These are phyloP conservation scores for Neodiprion fabricii DNA, from an alignment of 1,140 invertebrate species.

Conservation along the genomic window DNA sequence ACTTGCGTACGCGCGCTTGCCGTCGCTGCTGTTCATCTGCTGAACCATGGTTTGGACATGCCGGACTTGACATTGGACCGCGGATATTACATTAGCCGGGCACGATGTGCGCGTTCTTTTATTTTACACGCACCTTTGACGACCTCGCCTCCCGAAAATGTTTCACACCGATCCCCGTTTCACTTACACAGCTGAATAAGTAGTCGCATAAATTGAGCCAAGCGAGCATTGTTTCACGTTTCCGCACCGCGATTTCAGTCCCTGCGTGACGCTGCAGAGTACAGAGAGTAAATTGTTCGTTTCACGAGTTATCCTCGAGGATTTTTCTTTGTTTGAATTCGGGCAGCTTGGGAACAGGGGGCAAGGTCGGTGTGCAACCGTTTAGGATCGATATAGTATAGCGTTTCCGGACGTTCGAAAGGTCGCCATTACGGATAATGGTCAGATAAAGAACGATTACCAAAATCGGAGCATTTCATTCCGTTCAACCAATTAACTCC, in stretches of 20 bases:
- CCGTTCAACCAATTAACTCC: slow-evolving; percentile 44
- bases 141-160: slow-evolving; percentile 10
- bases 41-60: slow-evolving; percentile 21
- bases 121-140: slow-evolving; percentile 37
- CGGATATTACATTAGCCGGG: slow-evolving; percentile 45
- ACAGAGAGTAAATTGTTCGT: no score
- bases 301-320: no score
- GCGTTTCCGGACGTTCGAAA: slow-evolving; percentile 39
- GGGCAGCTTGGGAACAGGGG: not conserved
- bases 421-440: slow-evolving; percentile 43
- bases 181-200: not conserved
- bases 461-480: slow-evolving; percentile 29
- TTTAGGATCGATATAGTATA: slow-evolving; percentile 31
- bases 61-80: not conserved
- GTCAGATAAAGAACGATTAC: slow-evolving; percentile 41
- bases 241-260: not conserved
- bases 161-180: not conserved
- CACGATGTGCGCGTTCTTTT: slow-evolving; percentile 46
- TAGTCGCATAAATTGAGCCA: no score
- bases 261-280: not conserved
- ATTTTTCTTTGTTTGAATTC: no score
- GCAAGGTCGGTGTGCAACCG: slow-evolving; percentile 29
- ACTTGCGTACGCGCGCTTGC: slow-evolving; percentile 33
- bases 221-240: no score
- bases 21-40: slow-evolving; percentile 27